These are phyloP conservation scores for Chlamydotis undulata DNA, from an alignment of 2,113 vertebrate species.

Conservation along the genomic window DNA sequence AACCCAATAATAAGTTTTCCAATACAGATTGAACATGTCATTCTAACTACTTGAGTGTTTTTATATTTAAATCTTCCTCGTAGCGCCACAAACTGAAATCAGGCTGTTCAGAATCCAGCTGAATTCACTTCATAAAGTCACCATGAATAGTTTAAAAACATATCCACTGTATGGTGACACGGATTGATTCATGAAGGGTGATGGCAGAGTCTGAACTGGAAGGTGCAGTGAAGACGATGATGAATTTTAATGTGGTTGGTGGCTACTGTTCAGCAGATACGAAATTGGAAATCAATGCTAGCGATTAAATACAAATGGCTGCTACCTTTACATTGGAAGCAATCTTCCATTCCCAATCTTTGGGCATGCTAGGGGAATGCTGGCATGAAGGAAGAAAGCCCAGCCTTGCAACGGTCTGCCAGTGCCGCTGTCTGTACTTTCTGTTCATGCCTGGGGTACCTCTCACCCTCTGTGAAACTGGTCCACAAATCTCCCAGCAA, in stretches of 20 bases:
- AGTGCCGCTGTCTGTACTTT: neutral
- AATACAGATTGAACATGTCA: neutral
- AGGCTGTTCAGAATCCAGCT: neutral
- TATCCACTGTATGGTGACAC: neutral
- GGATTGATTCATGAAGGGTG: slow-evolving; percentile 29
- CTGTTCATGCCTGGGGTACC: neutral
- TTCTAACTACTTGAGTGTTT: neutral
- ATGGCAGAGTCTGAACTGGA: slow-evolving; percentile 1
- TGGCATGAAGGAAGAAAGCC: neutral
- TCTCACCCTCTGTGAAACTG: neutral
- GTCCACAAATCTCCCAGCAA: neutral
- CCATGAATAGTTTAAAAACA: neutral
- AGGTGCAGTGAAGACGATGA: slow-evolving; percentile 25
- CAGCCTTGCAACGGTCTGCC: neutral
- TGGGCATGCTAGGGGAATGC: neutral
- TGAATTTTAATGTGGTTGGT: slow-evolving; percentile 59
- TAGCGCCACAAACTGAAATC: neutral
- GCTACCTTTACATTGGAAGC: slow-evolving; percentile 5
- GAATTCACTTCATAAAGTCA: slow-evolving; percentile 23
- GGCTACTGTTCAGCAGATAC: slow-evolving; percentile 54
- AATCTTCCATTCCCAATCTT: neutral
- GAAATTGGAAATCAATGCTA: slow-evolving; percentile 64
- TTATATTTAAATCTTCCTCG: neutral
- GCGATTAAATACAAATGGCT: slow-evolving; percentile 51
- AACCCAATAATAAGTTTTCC: neutral